A percentile compares a stretch with the other conserved stretches of the same genome.
These are phyloP conservation scores for Dicaeum eximium DNA, from an alignment of 2,113 vertebrate species.

Conservation along the genomic window DNA sequence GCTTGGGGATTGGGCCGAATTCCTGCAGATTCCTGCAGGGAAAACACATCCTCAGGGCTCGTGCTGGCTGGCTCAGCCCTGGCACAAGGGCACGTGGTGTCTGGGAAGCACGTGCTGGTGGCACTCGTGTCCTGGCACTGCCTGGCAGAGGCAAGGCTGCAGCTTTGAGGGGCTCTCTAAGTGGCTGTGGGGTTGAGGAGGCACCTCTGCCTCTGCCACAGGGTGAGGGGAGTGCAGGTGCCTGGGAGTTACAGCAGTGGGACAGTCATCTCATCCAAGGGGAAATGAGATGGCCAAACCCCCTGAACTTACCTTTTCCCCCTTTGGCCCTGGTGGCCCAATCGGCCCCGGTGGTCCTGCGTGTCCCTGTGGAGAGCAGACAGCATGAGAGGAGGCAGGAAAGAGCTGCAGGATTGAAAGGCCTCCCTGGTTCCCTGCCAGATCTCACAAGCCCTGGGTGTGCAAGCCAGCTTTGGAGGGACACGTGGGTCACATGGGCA, in stretches of 20 bases:
- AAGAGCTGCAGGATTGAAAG: neutral
- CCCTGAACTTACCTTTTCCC: slow-evolving; percentile 85
- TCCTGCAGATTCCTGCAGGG: neutral
- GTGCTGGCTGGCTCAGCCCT: neutral
- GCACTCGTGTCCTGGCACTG: neutral
- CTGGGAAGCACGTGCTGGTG: neutral
- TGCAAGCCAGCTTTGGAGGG: neutral
- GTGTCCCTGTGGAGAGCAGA: slow-evolving; percentile 82
- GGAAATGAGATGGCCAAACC: neutral
- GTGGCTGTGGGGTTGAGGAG: neutral
- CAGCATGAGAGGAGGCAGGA: neutral
- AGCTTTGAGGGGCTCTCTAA: neutral
- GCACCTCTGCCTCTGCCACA: neutral
- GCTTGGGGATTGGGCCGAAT: neutral
- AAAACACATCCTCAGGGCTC: fast-evolving
- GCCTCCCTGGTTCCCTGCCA: neutral
- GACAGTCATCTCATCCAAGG: neutral
- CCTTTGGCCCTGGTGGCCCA: slow-evolving; percentile 89
- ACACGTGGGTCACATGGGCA: neutral
- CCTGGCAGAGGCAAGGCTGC: neutral
- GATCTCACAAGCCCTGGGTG: neutral
- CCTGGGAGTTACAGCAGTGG: fast-evolving
- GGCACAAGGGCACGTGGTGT: fast-evolving
- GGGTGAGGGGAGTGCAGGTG: neutral
- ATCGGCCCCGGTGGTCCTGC: slow-evolving; percentile 83